These are phyloP conservation scores for Ciconia boyciana DNA, from an alignment of 2,113 vertebrate genomes.

Conservation along the genomic window DNA sequence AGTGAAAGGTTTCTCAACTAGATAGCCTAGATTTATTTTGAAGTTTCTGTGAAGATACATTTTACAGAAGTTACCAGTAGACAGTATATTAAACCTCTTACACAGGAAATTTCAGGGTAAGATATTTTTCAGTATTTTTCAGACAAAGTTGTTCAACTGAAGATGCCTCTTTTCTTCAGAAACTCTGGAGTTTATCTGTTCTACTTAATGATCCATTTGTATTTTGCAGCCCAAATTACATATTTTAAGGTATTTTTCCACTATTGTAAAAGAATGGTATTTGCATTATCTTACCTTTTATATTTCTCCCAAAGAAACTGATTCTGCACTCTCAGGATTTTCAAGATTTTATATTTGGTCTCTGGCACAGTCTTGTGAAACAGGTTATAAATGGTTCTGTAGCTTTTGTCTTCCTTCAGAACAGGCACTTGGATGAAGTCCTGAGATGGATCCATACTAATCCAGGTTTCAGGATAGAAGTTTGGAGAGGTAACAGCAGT, in stretches of 20 bases:
- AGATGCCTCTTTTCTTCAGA: background rate
- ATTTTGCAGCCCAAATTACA: background rate
- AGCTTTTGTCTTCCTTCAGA: slow-evolving; percentile 93
- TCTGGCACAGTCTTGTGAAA: slow-evolving; percentile 99
- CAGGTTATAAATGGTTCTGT: slow-evolving; percentile 95
- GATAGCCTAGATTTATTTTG: background rate
- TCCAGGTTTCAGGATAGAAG: slow-evolving; percentile 95
- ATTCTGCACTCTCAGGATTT: slow-evolving; percentile 96
- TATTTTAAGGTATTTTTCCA: background rate
- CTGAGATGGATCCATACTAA: slow-evolving; percentile 90
- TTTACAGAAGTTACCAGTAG: background rate
- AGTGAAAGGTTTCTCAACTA: background rate
- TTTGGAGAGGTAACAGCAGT: slow-evolving; percentile 78
- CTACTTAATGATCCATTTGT: background rate
- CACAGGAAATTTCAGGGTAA: background rate
- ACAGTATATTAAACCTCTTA: background rate
- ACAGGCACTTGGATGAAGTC: slow-evolving; percentile 98
- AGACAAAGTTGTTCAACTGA: background rate
- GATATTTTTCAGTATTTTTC: background rate
- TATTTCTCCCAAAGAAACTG: slow-evolving; percentile 99
- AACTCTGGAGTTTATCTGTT: background rate
- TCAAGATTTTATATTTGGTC: slow-evolving; percentile 94
- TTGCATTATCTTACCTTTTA: slow-evolving; percentile 83
- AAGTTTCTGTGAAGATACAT: background rate
- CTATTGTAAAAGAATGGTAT: background rate